phyloP scores from a whole-genome alignment of 2,113 vertebrate species.

The Telmatochromis brachygnathus region DNA sequence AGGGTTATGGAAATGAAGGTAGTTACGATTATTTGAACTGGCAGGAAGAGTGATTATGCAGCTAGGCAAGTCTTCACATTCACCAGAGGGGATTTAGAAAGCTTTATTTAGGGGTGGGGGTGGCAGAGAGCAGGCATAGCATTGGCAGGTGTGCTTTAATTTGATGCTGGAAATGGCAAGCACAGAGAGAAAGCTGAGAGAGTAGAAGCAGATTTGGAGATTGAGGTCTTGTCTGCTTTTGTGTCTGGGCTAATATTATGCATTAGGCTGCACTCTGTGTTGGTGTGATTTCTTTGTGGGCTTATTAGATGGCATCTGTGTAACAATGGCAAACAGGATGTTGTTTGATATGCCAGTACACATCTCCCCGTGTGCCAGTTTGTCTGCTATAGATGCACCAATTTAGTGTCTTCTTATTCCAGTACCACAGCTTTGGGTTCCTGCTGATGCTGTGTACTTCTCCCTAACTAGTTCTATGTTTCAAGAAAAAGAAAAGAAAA shows the following conservation, averaged over 20 bases:
- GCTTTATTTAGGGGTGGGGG: background rate
- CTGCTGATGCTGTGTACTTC: background rate
- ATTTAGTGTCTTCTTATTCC: background rate
- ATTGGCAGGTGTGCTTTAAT: constrained; percentile 3
- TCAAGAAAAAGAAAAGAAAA: background rate
- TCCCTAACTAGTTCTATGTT: background rate
- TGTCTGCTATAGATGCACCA: background rate
- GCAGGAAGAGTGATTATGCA: background rate
- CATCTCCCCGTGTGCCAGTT: background rate
- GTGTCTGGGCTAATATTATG: background rate
- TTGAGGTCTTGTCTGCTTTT: background rate
- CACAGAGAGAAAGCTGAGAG: constrained; percentile 4
- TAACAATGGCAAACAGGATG: background rate
- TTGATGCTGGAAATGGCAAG: background rate
- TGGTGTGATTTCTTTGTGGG: background rate
- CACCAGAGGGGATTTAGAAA: background rate
- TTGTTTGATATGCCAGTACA: background rate
- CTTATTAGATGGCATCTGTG: background rate
- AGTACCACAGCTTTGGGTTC: background rate
- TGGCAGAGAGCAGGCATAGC: background rate
- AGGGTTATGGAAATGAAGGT: background rate
- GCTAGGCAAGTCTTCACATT: background rate
- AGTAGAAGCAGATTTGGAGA: background rate
- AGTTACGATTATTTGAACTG: background rate
- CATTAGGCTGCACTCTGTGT: background rate